Base-by-base conservation (phyloP, 2,113 vertebrate genomes). In the Prietella phreatophila region DNA sequence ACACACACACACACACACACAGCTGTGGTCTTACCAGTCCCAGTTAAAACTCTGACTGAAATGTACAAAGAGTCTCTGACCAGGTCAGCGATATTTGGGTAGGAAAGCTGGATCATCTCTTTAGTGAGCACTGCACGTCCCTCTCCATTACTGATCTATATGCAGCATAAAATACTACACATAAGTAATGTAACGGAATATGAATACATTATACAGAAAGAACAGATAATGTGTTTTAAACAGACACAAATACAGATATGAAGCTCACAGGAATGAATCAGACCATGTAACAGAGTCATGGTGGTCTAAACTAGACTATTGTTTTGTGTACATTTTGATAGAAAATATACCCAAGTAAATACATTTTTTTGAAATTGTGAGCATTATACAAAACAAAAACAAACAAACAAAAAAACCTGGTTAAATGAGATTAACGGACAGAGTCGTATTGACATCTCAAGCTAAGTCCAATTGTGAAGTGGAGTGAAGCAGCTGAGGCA, bases 11-110 rank as follows among this genome's bases (percentile, higher is more conserved):
- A 42, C 39, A 42, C 39, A 42, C 39, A 33, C 36, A 25, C 30
- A 36, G n/a, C 27, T 39, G 47, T 27, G 4, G 3, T 47, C 90
- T 87, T 90, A 97, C 96, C 96, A 78, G 93, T 95, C 1, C 94
- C 88, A 0, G 96, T 95, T 88, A 96, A 84, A 25, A 94, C 90
- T 27, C 85, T 92, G 82, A 90, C 91, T 19, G 91, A 85, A 19
- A 93, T 79, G 33, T 92, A 93, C 20, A 94, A 67, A 2, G 91
- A 91, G 2, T 22, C 33, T 8, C 84, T 79, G 1, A 91, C 17
- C 56, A 92, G 69, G 5, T 88, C 4, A 0, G 53, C 0, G 1
- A 93, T 89, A 58, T 90, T 2, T 50, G 25, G 25, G 42, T 88
- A 83, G 1, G 86, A 79, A 0, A 47, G 17, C 25, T 0, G 65